A percentile compares a stretch with the other conserved stretches of the same genome.
phyloP scores from a whole-genome alignment of 1,140 invertebrate genomes.

The Drosophila virilis region DNA sequence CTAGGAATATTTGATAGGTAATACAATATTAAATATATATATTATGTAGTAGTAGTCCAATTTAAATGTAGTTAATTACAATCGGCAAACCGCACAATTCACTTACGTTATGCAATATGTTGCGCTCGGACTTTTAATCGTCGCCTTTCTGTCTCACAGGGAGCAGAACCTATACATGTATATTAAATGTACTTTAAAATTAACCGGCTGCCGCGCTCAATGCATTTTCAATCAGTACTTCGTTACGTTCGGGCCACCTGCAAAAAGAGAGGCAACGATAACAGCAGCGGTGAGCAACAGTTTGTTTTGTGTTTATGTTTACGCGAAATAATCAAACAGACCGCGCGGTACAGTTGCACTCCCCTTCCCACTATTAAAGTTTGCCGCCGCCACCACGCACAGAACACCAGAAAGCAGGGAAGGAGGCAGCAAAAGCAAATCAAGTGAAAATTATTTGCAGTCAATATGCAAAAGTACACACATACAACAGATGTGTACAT shows the following conservation, averaged over 20 bases:
- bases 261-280: slow-evolving; percentile 64
- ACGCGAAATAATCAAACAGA: slow-evolving; percentile 76
- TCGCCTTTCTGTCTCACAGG: slow-evolving; percentile 33
- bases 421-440: slow-evolving; percentile 53
- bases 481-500: slow-evolving; percentile 9
- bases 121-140: slow-evolving; percentile 3
- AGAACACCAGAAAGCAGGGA: slow-evolving; percentile 7
- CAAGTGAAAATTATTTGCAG: slow-evolving; percentile 79
- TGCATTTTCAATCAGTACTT: slow-evolving; percentile 46
- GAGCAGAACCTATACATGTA: slow-evolving; percentile 33
- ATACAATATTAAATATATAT: neutral
- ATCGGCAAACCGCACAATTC: neutral
- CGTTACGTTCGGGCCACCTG: slow-evolving; percentile 57
- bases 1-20: neutral
- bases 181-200: slow-evolving; percentile 29
- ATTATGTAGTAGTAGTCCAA: no score
- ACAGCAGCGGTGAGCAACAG: slow-evolving; percentile 70
- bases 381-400: neutral
- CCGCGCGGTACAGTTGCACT: slow-evolving; percentile 73
- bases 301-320: slow-evolving; percentile 81
- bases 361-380: slow-evolving; percentile 53
- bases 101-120: slow-evolving; percentile 40
- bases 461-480: slow-evolving; percentile 69
- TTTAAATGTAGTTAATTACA: neutral
- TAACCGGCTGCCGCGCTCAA: slow-evolving; percentile 37